phyloP scores from a whole-genome alignment of 2,888 invertebrate species.

The Conops quadrifasciatus region DNA sequence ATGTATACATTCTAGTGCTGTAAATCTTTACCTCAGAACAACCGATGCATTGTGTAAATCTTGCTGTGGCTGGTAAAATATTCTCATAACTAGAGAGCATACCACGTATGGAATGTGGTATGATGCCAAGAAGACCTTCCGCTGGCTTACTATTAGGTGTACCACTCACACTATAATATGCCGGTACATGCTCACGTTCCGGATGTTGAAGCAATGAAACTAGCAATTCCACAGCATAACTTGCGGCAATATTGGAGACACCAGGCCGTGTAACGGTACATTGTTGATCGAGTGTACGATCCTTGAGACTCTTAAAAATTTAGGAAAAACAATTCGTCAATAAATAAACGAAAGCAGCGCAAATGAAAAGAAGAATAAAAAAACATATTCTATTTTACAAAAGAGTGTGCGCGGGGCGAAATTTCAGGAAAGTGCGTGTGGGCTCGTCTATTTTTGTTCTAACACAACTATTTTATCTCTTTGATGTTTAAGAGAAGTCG shows the following conservation, averaged over 20 bases:
- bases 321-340: too few species aligned
- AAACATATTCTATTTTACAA: too few species aligned
- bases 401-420: too few species aligned
- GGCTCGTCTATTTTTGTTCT: too few species aligned
- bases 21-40: constrained; percentile 74
- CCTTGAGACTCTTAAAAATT: constrained; percentile 78
- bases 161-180: constrained; percentile 66
- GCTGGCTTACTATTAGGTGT: constrained; percentile 58
- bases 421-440: too few species aligned
- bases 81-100: constrained; percentile 85
- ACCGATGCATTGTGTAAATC: constrained; percentile 91
- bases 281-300: constrained; percentile 96
- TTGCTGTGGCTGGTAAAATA: constrained; percentile 83
- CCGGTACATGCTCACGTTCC: constrained; percentile 72
- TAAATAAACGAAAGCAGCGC: too few species aligned
- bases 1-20: background rate
- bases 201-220: constrained; percentile 88
- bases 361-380: too few species aligned
- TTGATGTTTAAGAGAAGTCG: too few species aligned
- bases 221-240: constrained; percentile 90
- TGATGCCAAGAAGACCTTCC: constrained; percentile 78
- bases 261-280: constrained; percentile 98
- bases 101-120: constrained; percentile 94
- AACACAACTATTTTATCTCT: too few species aligned
- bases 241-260: constrained; percentile 87